Percentiles rank a stretch among this genome's conserved stretches.
Evolutionary conservation across 2,797 vertebrate species (phyloP).

Genomic region (Acipenser transmontanus): DNA sequence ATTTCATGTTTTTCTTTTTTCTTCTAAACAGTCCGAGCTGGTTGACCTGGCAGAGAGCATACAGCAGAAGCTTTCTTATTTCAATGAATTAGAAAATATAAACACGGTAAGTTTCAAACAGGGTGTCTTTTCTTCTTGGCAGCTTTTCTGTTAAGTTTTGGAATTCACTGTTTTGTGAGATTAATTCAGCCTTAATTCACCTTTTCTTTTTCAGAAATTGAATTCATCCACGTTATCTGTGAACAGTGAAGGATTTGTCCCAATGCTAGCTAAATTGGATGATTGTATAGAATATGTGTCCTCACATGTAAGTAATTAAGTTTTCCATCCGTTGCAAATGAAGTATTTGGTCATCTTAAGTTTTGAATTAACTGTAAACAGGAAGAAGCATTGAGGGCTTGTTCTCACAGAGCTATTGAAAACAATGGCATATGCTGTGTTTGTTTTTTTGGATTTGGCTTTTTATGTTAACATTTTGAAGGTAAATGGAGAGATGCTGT

Average conservation of each 20-base stretch:
- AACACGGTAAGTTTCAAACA: constrained; percentile 71
- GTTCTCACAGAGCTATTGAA: too few relatives aligned
- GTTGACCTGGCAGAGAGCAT: constrained; percentile 92
- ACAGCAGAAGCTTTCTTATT: constrained; percentile 95
- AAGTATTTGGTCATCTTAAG: too few relatives aligned
- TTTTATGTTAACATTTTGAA: constrained; percentile 7
- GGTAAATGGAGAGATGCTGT: neutral
- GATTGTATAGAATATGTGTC: constrained; percentile 95
- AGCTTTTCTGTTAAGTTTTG: too few relatives aligned
- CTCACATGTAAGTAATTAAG: constrained; percentile 78
- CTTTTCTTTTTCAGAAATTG: constrained; percentile 72
- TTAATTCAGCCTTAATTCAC: too few relatives aligned
- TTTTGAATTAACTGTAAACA: too few relatives aligned
- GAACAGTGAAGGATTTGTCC: constrained; percentile 95
- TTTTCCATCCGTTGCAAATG: neutral
- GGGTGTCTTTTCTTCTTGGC: too few relatives aligned
- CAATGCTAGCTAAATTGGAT: constrained; percentile 91
- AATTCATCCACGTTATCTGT: constrained; percentile 91
- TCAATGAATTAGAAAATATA: constrained; percentile 92
- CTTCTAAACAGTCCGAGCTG: constrained; percentile 74
- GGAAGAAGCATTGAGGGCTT: too few relatives aligned
- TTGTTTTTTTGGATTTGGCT: neutral
- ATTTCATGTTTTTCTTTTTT: constrained; percentile 22
- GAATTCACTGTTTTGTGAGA: too few relatives aligned
- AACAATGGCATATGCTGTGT: too few relatives aligned